A percentile compares a stretch with the other conserved stretches of the same genome.
These are phyloP conservation scores for Labeo rohita DNA, from an alignment of 2,113 vertebrate species.

Conservation along the genomic window DNA sequence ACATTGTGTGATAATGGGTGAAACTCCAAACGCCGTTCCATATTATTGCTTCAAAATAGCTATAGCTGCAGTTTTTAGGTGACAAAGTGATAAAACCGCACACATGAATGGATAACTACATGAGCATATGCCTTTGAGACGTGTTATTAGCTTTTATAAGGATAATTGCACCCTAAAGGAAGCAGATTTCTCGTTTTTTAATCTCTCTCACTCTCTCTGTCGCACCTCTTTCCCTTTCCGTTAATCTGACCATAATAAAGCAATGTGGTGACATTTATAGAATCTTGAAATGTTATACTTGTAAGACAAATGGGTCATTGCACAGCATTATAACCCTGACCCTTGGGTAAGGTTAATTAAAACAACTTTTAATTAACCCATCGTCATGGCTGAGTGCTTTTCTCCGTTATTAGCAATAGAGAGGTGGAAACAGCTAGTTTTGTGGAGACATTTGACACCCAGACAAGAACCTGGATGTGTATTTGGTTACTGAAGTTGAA, in stretches of 20 bases:
- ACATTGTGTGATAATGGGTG: not conserved
- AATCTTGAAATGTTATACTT: conserved; percentile 43
- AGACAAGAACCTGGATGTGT: not conserved
- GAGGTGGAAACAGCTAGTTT: not conserved
- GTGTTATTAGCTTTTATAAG: not conserved
- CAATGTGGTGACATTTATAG: conserved; percentile 43
- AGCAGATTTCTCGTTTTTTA: not conserved
- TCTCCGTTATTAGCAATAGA: conserved; percentile 19
- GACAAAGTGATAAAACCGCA: not conserved
- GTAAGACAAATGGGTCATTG: conserved; percentile 46
- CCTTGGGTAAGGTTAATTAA: conserved; percentile 26
- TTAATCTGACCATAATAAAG: conserved; percentile 16
- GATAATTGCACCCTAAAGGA: conserved; percentile 29
- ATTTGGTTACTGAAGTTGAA: not conserved
- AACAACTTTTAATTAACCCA: conserved; percentile 50
- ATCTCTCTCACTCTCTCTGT: not conserved
- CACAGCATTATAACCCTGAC: conserved; percentile 15
- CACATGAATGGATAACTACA: not conserved
- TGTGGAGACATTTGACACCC: not conserved
- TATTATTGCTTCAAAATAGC: conserved; percentile 25
- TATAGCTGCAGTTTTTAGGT: not conserved
- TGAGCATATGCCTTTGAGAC: not conserved
- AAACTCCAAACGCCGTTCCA: not conserved
- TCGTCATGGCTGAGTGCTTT: conserved; percentile 24
- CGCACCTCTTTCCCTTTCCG: not conserved